These are phyloP conservation scores for Cyphomyrmex costatus DNA, from an alignment of 1,140 invertebrate species.

Conservation along the genomic window DNA sequence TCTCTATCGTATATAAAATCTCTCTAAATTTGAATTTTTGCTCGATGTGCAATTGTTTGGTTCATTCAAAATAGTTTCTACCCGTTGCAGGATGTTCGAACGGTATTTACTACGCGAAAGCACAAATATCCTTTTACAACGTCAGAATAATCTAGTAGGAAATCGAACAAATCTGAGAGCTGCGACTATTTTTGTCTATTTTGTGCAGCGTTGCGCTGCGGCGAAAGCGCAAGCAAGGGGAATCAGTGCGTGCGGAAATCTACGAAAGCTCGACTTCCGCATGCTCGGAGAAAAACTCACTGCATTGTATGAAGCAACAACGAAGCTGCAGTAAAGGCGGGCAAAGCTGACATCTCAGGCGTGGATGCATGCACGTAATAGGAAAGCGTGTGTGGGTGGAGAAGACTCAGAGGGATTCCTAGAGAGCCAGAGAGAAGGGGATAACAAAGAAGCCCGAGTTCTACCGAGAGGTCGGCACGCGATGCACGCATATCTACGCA, in stretches of 20 bases:
- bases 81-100: background rate
- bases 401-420: constrained; percentile 45
- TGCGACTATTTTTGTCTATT: background rate
- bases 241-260: constrained; percentile 59
- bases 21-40: background rate
- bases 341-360: constrained; percentile 51
- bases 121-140: constrained; percentile 35
- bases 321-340: constrained; percentile 16
- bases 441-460: constrained; percentile 57
- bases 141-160: background rate
- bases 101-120: background rate
- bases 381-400: constrained; percentile 17
- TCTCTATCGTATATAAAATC: background rate
- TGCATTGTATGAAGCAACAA: constrained; percentile 37
- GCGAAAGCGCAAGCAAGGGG: background rate
- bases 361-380: constrained; percentile 38
- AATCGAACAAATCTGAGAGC: constrained; percentile 36
- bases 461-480: constrained; percentile 50
- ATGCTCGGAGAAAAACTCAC: constrained; percentile 33
- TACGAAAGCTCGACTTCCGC: constrained; percentile 34
- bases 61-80: background rate
- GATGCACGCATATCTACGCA: constrained; percentile 62
- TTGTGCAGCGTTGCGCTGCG: background rate
- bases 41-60: background rate
- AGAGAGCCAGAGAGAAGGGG: background rate